phyloP scores from a whole-genome alignment of 92 coral and sea anemone species.

The Chrysogorgia sp. region DNA sequence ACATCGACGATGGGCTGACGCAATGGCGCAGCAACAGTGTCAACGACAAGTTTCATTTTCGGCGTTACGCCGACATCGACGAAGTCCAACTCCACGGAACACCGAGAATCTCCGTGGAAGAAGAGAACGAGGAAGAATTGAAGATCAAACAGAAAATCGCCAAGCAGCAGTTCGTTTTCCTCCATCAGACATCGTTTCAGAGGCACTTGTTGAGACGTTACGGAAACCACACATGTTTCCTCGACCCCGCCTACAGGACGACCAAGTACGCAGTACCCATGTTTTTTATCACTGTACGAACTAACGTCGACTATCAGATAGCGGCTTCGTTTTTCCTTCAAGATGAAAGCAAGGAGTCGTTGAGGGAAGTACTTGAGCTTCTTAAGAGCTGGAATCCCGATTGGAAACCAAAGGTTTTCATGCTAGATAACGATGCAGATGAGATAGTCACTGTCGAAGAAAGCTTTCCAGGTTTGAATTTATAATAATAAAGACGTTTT shows the following conservation, averaged over 20 bases:
- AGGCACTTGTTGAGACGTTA: conserved; percentile 31
- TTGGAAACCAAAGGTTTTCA: conserved; percentile 39
- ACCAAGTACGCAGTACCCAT: conserved; percentile 30
- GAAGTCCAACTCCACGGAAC: background rate
- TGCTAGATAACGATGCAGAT: conserved; percentile 37
- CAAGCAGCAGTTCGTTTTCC: conserved; percentile 15
- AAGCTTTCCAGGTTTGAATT: conserved; percentile 21
- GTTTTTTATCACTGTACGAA: conserved; percentile 30
- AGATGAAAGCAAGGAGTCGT: conserved; percentile 35
- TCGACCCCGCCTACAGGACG: conserved; percentile 38
- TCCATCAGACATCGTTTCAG: conserved; percentile 39
- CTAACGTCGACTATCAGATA: conserved; percentile 34
- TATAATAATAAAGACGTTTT: too few species aligned
- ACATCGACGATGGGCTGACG: conserved; percentile 7
- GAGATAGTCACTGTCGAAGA: conserved; percentile 28
- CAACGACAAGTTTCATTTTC: conserved; percentile 7
- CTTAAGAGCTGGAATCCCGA: conserved; percentile 34
- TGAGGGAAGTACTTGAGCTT: conserved; percentile 23
- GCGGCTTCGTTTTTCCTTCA: conserved; percentile 34
- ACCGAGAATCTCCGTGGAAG: conserved; percentile 21
- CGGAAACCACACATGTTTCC: conserved; percentile 32
- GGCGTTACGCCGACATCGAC: background rate
- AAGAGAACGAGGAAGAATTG: conserved; percentile 21
- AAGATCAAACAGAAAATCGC: conserved; percentile 26
- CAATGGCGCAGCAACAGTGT: background rate